Base-by-base conservation (phyloP, 2,113 vertebrate genomes). In the Malurus melanocephalus region DNA sequence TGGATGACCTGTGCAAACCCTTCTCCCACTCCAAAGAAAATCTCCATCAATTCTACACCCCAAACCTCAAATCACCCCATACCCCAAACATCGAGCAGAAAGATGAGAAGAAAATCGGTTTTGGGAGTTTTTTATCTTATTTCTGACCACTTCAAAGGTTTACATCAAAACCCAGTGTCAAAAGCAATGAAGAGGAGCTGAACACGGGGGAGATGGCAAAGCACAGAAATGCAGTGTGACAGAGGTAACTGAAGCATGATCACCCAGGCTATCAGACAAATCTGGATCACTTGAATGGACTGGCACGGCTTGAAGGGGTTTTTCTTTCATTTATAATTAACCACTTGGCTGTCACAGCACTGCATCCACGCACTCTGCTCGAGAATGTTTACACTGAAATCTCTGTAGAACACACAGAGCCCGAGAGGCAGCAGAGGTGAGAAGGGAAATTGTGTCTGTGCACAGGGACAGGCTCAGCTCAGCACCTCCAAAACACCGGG, bases 251-350 rank as follows among this genome's bases (percentile, higher is more conserved):
- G 74, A 88, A 87, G 80, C 91, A 84, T 94, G 92, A 88, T 69
- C 74, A 60, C 73, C 88, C 67, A 94, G 85, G 92, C 89, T 92
- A 91, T 27, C 78, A 83, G 85, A 94, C 75, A 92, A 94, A 95
- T 91, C 66, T 77, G 73, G 92, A 93, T 78, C 87, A 89, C 69
- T 96, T 93, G 87, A 93, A 89, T 14, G 80, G 45, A 94, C 79
- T 81, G 80, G 56, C 56, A 48, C 40, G 46, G 77, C 80, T 90
- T 53, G 84, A 87, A 96, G 79, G 88, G 80, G 73, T 65, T 68
- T 91, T 92, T 92, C 90, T 72, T 91, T 94, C 94, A 94, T 94
- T 92, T 96, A 93, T 91, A 96, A 94, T 95, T 91, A 96, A 95
- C 80, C 57, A 89, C 61, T 92, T 79, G 51, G 67, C 80, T 89